A percentile compares a stretch with the other conserved stretches of the same genome.
Evolutionary conservation across 2,113 vertebrate species (phyloP).

Genomic region (Passerina amoena): DNA sequence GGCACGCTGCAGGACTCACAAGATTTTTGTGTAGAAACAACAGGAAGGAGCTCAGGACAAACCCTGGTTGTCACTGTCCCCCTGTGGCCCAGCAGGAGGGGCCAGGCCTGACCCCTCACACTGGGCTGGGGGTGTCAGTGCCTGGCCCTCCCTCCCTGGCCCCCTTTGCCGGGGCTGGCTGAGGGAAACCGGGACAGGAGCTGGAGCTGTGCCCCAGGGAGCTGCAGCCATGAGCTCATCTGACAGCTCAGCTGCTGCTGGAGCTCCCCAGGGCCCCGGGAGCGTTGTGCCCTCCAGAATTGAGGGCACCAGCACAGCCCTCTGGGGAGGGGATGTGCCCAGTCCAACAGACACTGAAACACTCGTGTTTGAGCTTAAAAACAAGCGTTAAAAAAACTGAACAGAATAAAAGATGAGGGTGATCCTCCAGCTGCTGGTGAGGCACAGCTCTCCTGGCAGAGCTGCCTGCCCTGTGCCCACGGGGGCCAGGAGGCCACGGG

Average conservation of each 20-base stretch:
- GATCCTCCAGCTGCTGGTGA: neutral
- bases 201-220: neutral
- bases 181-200: neutral
- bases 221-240: neutral
- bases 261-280: neutral
- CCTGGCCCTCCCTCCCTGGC: fast-evolving
- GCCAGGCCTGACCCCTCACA: neutral
- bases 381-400: neutral
- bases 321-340: neutral
- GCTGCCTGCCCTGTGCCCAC: neutral
- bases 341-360: neutral
- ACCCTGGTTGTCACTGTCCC: fast-evolving
- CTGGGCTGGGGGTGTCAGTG: fast-evolving
- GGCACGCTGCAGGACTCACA: fast-evolving
- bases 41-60: neutral
- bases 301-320: neutral
- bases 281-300: neutral
- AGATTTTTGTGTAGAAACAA: neutral
- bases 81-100: neutral
- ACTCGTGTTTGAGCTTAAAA: neutral
- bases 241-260: neutral
- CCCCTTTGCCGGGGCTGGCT: neutral
- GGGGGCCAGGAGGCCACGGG: fast-evolving
- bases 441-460: neutral
- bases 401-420: neutral